Evolutionary conservation across 2,797 vertebrate genomes (phyloP).

Genomic region (Melanitta fusca): DNA sequence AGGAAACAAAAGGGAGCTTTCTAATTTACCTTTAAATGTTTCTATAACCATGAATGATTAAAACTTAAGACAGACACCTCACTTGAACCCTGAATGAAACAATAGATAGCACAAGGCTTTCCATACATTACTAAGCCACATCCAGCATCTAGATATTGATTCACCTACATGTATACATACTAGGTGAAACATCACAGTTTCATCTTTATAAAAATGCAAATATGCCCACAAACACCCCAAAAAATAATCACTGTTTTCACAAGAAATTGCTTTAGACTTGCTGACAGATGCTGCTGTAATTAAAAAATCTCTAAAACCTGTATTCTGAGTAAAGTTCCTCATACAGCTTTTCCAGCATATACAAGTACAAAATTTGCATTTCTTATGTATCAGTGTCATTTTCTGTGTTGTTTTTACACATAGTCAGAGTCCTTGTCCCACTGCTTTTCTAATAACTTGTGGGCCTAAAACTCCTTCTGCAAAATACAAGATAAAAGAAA

Average conservation of each 20-base stretch:
- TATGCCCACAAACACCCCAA: not conserved
- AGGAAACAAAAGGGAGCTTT: not conserved
- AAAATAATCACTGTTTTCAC: conserved; percentile 15
- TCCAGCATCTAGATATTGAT: not conserved
- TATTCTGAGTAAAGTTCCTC: not conserved
- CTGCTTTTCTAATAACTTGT: not conserved
- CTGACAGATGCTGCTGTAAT: not conserved
- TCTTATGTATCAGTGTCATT: not conserved
- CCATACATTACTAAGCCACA: not conserved
- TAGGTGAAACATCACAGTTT: not conserved
- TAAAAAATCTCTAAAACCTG: not conserved
- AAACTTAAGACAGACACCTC: not conserved
- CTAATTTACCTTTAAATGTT: not conserved
- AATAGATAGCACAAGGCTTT: not conserved
- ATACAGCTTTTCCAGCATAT: not conserved
- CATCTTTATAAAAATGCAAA: not conserved
- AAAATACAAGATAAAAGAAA: not conserved
- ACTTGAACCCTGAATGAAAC: not conserved
- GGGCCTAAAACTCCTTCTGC: not conserved
- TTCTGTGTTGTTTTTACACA: not conserved
- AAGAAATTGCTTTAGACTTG: not conserved
- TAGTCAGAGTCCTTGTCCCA: not conserved
- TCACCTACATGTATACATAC: not conserved
- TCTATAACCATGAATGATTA: not conserved
- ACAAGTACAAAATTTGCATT: not conserved